Conservation (phyloP, 2,888 invertebrate species). For the Caenorhabditis zanzibari region DNA sequence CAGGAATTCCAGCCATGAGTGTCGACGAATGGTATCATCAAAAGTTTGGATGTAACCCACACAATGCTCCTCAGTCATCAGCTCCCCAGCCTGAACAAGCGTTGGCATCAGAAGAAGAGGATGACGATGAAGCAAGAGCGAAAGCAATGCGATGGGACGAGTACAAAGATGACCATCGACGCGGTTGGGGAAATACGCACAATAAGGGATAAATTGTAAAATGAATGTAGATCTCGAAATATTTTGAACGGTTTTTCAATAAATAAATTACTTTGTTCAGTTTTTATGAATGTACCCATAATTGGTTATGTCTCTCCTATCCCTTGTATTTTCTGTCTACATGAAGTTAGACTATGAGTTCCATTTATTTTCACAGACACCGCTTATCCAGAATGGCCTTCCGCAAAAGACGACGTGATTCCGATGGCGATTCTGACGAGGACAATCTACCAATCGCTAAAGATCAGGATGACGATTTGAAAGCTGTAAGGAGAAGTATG, state of each 20-base stretch:
- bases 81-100: constrained; percentile 9
- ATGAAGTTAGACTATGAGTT: neutral
- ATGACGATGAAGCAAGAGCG: constrained; percentile 74
- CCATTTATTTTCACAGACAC: neutral
- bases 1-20: constrained; percentile 93
- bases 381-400: constrained; percentile 36
- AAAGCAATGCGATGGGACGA: constrained; percentile 78
- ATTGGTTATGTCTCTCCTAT: neutral
- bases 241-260: constrained; percentile 29
- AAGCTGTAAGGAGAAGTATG: constrained; percentile 10
- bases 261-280: constrained; percentile 25
- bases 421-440: constrained; percentile 63
- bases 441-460: constrained; percentile 27
- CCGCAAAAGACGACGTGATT: constrained; percentile 55
- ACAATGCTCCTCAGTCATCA: constrained; percentile 24
- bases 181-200: constrained; percentile 82
- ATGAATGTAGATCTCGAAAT: constrained; percentile 27
- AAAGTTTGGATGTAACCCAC: constrained; percentile 84
- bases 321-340: neutral
- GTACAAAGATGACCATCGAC: constrained; percentile 80
- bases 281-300: neutral
- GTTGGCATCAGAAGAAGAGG: constrained; percentile 63
- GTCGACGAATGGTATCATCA: constrained; percentile 97
- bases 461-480: constrained; percentile 49
- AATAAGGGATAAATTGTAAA: constrained; percentile 78